These are phyloP conservation scores for Melanotaenia parkinsoni DNA, from an alignment of 2,797 vertebrate species.

Conservation along the genomic window DNA sequence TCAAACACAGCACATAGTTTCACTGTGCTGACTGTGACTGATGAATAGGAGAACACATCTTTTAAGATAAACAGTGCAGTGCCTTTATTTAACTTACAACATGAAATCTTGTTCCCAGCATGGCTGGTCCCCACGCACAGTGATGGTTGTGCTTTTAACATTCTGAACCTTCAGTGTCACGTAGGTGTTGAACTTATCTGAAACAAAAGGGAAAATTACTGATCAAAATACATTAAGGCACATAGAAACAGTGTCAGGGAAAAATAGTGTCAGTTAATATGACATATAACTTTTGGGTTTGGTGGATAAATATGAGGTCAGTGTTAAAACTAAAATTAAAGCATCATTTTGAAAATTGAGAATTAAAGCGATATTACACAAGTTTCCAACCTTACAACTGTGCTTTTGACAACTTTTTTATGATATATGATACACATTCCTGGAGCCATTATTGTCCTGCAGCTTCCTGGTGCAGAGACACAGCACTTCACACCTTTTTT, in stretches of 20 bases:
- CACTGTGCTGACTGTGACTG: not conserved
- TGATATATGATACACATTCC: too few relatives aligned
- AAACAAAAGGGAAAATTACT: conserved; percentile 35
- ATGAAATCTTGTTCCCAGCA: conserved; percentile 99
- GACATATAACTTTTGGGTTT: not conserved
- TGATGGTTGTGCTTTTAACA: conserved; percentile 97
- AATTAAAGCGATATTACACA: too few relatives aligned
- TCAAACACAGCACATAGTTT: not conserved
- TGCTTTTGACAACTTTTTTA: too few relatives aligned
- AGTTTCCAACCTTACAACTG: too few relatives aligned
- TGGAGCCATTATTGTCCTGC: too few relatives aligned
- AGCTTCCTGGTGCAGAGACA: too few relatives aligned
- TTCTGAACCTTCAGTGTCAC: conserved; percentile 98
- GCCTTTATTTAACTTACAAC: conserved; percentile 89
- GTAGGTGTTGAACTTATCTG: conserved; percentile 97
- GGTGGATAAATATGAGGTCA: not conserved
- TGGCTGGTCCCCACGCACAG: conserved; percentile 92
- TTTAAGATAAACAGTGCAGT: not conserved
- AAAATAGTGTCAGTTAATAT: not conserved
- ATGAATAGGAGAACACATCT: not conserved
- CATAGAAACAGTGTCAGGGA: not conserved
- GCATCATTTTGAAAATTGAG: too few relatives aligned
- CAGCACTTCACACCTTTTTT: too few relatives aligned
- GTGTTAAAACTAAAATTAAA: not conserved
- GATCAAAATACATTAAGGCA: not conserved